Evolutionary conservation across 2,888 invertebrate species (phyloP).

Genomic region (Acleris sparsana): DNA sequence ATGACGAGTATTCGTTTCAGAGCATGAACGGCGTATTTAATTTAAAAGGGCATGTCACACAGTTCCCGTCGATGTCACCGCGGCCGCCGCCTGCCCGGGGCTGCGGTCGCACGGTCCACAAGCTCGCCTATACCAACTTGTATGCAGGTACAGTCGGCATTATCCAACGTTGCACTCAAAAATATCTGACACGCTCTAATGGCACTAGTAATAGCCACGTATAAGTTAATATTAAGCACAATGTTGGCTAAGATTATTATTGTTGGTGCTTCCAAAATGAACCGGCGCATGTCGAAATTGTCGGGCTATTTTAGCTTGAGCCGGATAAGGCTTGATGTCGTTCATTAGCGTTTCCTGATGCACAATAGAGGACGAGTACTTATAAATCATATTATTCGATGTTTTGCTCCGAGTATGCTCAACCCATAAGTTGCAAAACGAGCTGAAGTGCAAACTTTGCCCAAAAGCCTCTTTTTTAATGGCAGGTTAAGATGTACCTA

Average conservation of each 20-base stretch:
- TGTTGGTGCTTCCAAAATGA: constrained; percentile 11
- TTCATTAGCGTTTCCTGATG: constrained; percentile 15
- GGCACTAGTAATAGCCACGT: too few relatives aligned
- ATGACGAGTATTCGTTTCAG: constrained; percentile 1
- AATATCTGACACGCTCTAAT: too few relatives aligned
- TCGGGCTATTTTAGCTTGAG: constrained; percentile 13
- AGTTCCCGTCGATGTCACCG: constrained; percentile 12
- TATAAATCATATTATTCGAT: too few relatives aligned
- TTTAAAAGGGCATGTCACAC: constrained; percentile 25
- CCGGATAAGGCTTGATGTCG: constrained; percentile 1
- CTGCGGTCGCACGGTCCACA: constrained; percentile 27
- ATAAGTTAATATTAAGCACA: neutral
- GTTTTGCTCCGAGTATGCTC: too few relatives aligned
- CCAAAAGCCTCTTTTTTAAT: too few relatives aligned
- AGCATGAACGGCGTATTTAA: constrained; percentile 13
- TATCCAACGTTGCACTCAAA: too few relatives aligned
- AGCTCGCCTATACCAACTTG: constrained; percentile 18
- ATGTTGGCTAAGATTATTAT: too few relatives aligned
- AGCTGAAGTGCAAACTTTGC: too few relatives aligned
- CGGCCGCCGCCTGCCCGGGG: constrained; percentile 6
- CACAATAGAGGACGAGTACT: too few relatives aligned
- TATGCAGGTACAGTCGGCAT: neutral
- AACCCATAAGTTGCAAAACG: too few relatives aligned
- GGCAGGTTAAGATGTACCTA: too few relatives aligned
- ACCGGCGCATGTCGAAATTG: constrained; percentile 1